Percentiles rank a stretch among this genome's conserved stretches.
Conservation (phyloP, 2,113 vertebrate species). For the Lipotes vexillifer region DNA sequence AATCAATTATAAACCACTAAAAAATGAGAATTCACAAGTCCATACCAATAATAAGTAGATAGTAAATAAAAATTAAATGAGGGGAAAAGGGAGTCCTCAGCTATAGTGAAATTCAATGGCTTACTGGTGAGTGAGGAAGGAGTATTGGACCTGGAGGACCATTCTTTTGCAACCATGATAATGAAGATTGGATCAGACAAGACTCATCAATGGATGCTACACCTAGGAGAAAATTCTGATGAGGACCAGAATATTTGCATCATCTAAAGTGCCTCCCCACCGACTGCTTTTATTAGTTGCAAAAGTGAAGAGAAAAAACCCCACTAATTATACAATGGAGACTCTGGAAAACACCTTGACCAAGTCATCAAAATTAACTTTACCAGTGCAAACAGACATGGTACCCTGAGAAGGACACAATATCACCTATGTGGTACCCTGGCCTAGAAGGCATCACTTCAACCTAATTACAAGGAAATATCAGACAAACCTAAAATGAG, state of each 20-base stretch:
- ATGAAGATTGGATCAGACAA: background rate
- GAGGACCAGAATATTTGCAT: background rate
- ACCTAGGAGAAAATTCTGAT: background rate
- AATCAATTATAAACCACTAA: background rate
- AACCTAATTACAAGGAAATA: background rate
- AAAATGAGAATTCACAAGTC: background rate
- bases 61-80: background rate
- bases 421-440: no score
- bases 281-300: background rate
- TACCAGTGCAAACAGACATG: background rate
- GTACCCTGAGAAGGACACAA: background rate
- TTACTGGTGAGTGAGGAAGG: background rate
- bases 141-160: background rate
- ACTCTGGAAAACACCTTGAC: background rate
- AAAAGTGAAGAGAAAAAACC: background rate
- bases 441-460: background rate
- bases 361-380: background rate
- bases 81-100: background rate
- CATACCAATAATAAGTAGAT: background rate
- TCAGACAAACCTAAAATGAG: background rate
- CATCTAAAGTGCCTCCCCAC: background rate
- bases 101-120: background rate
- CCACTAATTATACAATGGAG: background rate
- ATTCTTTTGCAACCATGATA: background rate
- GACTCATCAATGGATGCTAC: background rate